A percentile compares a stretch with the other conserved stretches of the same genome.
Conservation (phyloP, 2,113 vertebrate species). For the Chloropsis cyanopogon region DNA sequence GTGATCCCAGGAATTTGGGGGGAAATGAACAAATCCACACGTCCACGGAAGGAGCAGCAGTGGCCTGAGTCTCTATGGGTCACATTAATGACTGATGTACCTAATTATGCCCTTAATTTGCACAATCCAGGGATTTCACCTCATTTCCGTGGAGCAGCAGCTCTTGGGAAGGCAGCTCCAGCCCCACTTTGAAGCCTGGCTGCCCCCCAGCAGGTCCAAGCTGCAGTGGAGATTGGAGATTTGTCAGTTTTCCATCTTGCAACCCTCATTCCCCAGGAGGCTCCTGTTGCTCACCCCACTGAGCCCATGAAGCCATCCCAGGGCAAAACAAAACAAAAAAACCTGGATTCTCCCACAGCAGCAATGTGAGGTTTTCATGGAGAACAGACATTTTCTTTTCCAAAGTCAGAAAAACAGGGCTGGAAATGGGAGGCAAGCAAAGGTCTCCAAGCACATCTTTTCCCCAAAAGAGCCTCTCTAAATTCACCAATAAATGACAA, state of each 20-base stretch:
- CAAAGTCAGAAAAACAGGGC: background rate
- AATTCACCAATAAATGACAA: background rate
- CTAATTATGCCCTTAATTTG: background rate
- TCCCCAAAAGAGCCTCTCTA: background rate
- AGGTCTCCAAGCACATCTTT: background rate
- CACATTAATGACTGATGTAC: background rate
- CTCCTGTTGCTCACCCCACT: background rate
- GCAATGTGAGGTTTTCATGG: background rate
- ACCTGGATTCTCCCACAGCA: background rate
- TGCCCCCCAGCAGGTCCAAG: accelerated
- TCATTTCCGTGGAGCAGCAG: background rate
- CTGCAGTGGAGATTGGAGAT: background rate
- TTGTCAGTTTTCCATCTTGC: background rate
- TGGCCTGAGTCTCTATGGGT: accelerated
- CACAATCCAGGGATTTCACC: background rate
- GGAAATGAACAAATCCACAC: accelerated
- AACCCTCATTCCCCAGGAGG: accelerated
- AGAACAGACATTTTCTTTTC: background rate
- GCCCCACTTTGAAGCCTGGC: background rate
- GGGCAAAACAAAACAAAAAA: background rate
- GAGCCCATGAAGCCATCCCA: background rate
- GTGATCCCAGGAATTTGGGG: background rate
- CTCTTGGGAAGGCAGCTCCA: background rate
- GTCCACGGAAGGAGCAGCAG: background rate
- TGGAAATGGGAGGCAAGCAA: background rate